Conservation (phyloP, 1,140 invertebrate genomes). For the Brachionus manjavacas region DNA sequence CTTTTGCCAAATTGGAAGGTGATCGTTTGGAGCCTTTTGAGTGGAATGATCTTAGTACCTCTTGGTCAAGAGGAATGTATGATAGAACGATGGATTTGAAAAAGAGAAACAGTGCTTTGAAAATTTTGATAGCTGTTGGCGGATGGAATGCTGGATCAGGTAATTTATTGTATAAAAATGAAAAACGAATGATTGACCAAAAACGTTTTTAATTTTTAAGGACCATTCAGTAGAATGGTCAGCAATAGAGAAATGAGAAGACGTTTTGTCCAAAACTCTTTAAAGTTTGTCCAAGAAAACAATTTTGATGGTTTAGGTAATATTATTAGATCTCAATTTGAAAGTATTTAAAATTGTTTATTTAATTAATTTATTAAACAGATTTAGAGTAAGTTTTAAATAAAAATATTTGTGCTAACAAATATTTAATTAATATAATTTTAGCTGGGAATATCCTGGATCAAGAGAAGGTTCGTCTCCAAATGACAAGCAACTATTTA, state of each 20-base stretch:
- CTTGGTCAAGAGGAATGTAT: constrained; percentile 26
- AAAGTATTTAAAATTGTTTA: neutral
- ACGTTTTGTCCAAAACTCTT: constrained; percentile 43
- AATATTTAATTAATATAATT: constrained; percentile 66
- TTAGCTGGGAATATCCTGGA: constrained; percentile 68
- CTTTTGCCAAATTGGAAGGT: constrained; percentile 69
- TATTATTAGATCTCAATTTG: constrained; percentile 42
- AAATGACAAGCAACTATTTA: constrained; percentile 60
- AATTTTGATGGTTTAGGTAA: constrained; percentile 53
- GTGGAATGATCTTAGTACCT: constrained; percentile 69
- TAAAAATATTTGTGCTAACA: neutral
- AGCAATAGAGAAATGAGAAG: constrained; percentile 58
- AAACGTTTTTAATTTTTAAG: neutral
- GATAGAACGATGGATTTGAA: constrained; percentile 15
- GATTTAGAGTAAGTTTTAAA: constrained; percentile 59
- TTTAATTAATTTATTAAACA: neutral
- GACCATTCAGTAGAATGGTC: constrained; percentile 69
- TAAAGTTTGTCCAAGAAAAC: constrained; percentile 59
- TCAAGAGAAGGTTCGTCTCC: constrained; percentile 44
- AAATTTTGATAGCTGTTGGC: constrained; percentile 8
- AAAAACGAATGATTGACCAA: constrained; percentile 18
- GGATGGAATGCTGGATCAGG: constrained; percentile 66
- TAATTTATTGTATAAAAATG: neutral
- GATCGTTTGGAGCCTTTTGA: constrained; percentile 70
- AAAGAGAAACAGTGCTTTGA: neutral